Evolutionary conservation across 2,797 vertebrate genomes (phyloP), one percentile per base, ranked within the genome.

Genomic region (Taenioides sp.): DNA sequence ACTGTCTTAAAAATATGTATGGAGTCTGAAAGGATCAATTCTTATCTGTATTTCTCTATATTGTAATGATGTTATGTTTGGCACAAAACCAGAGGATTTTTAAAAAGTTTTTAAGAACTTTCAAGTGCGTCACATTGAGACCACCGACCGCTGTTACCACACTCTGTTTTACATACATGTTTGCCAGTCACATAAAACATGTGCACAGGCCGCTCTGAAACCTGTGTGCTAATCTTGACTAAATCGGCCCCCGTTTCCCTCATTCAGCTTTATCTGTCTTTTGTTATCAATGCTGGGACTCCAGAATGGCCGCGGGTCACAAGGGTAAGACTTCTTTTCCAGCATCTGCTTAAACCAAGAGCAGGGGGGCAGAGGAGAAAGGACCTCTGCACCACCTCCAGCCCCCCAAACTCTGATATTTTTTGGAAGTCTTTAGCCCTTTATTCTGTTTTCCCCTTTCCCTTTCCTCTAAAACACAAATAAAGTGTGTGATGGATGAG

Each of bases 401-500:
- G 71, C 85, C 83, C 86, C 80, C 86, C 65, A 31, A 73, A 72
- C 83, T 85, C 86, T 89, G 90, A 93, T 92, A 92, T 92, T 93
- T 93, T 94, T 91, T 91, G 89, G 88, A 92, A 85, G 84, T 86
- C 84, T 84, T 86, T 84, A 84, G 77, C 79, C 79, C 37, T 69
- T 86, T 78, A 83, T 86, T 81, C 84, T 54, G 71, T 80, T 78
- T 84, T 84, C 78, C 69, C 71, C 76, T 88, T 90, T 91, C 78
- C 80, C 88, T 89, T 87, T 88, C 89, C 86, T 90, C 87, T 88
- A 88, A 91, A 92, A 93, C 88, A 92, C 87, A 93, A 94, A 94
- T 92, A 92, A 94, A 89, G 88, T 89, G 84, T 86, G 90, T 92
- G 93, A 93, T 94, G 93, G 93, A 94, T 94, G 91, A 92, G 87